These are phyloP conservation scores for Rhinoraja longicauda DNA, from an alignment of 2,797 vertebrate genomes.

Conservation along the genomic window DNA sequence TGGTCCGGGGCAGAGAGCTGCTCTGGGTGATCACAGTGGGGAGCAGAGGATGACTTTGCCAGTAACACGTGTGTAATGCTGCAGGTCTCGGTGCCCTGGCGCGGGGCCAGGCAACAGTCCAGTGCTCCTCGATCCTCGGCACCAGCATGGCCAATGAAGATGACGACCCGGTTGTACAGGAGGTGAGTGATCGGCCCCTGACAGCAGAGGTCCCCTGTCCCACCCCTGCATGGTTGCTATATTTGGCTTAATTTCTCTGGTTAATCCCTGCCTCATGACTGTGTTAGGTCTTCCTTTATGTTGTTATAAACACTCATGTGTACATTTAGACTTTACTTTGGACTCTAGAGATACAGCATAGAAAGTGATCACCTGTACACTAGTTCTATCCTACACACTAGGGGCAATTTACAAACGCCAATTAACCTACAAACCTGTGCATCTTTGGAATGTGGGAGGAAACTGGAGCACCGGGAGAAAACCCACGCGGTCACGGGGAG, in stretches of 20 bases:
- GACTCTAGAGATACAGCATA: too few relatives aligned
- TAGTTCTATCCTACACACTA: too few relatives aligned
- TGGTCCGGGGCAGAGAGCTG: neutral
- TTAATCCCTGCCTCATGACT: too few relatives aligned
- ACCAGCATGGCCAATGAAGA: constrained; percentile 94
- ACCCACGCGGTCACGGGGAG: too few relatives aligned
- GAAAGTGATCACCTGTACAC: too few relatives aligned
- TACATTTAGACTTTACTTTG: too few relatives aligned
- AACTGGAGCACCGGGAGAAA: too few relatives aligned
- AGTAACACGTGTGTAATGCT: neutral
- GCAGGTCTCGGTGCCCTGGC: neutral
- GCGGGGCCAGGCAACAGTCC: constrained; percentile 41
- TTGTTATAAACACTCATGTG: too few relatives aligned
- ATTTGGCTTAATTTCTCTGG: neutral
- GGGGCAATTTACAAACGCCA: too few relatives aligned
- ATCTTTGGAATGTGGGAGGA: too few relatives aligned
- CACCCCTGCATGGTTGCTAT: neutral
- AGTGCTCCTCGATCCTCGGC: constrained; percentile 44
- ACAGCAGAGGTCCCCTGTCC: neutral
- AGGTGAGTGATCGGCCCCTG: constrained; percentile 62
- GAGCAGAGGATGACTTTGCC: neutral
- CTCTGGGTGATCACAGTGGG: neutral
- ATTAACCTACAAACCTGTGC: too few relatives aligned
- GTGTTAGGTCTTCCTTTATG: too few relatives aligned
- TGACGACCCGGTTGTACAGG: constrained; percentile 94